Base-by-base conservation (phyloP, 2,888 invertebrate genomes). In the Orthonychiurus folsomi region DNA sequence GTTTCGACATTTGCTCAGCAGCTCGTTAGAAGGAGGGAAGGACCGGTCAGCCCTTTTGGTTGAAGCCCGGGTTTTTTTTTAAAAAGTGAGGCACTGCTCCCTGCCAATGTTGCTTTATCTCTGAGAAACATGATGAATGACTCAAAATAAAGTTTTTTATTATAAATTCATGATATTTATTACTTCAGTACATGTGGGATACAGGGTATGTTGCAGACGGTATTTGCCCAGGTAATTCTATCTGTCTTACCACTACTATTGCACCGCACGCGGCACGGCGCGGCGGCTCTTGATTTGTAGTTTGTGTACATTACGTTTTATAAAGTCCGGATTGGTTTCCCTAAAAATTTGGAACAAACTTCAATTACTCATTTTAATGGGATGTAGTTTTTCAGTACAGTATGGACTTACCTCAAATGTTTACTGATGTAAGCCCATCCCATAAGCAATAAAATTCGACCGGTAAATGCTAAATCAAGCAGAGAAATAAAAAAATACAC, bases 1-100 rank as follows among this genome's bases (percentile, higher is more conserved):
- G 23, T 52, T 52, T 52, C 52, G 52, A 52, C 52, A 52, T 52
- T 52, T 52, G 3, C 3, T 18, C 23, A 15, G n/a, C 48, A 47
- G 52, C 52, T 52, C 23, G 52, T n/a, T n/a, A 52, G 52, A 52
- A 52, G 23, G 23, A 21, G 52, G 20, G n/a, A 52, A 20, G 23
- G 15, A 37, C 37, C 9, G 37, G 37, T 37, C 37, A 37, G 15
- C 37, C 37, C 37, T 37, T 37, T 37, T 37, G 37, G 15, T 37
- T 37, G 37, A 5, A 37, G 37, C 37, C n/a, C n/a, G n/a, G n/a
- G n/a, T n/a, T n/a, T n/a, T n/a, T n/a, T n/a, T n/a, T n/a, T n/a
- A n/a, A n/a, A n/a, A n/a, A n/a, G n/a, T n/a, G n/a, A 37, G 15
- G 37, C 37, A 37, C 37, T 37, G 37, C 5, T 15, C 37, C 37